These are phyloP conservation scores for Albula glossodonta DNA, from an alignment of 2,113 vertebrate genomes.

Conservation along the genomic window DNA sequence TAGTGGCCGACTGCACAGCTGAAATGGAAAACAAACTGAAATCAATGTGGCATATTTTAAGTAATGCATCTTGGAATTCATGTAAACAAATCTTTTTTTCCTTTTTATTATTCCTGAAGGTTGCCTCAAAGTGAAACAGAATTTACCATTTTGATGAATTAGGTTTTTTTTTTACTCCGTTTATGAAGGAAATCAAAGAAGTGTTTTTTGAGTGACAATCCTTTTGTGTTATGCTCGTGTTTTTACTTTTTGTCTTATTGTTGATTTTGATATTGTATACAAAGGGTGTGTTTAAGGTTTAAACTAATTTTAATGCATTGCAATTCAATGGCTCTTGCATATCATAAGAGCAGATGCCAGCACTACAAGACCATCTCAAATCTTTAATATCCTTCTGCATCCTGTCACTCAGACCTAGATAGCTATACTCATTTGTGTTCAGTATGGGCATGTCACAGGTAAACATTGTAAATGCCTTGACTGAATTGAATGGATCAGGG, in stretches of 20 bases:
- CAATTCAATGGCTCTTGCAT: background rate
- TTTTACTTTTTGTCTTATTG: background rate
- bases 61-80: background rate
- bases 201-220: conserved; percentile 26
- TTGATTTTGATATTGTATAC: background rate
- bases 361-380: background rate
- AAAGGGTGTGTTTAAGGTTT: background rate
- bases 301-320: background rate
- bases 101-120: background rate
- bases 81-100: background rate
- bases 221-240: background rate
- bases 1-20: background rate
- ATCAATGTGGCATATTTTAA: background rate
- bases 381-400: background rate
- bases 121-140: background rate
- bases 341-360: background rate
- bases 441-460: conserved; percentile 2
- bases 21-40: background rate
- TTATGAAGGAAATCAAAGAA: conserved; percentile 7
- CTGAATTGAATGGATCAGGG: background rate
- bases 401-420: background rate
- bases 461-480: background rate
- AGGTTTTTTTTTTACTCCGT: background rate
- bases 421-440: background rate
- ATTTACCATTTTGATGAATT: background rate